Conservation (phyloP, 2,797 vertebrate species). For the Monodelphis domestica region DNA sequence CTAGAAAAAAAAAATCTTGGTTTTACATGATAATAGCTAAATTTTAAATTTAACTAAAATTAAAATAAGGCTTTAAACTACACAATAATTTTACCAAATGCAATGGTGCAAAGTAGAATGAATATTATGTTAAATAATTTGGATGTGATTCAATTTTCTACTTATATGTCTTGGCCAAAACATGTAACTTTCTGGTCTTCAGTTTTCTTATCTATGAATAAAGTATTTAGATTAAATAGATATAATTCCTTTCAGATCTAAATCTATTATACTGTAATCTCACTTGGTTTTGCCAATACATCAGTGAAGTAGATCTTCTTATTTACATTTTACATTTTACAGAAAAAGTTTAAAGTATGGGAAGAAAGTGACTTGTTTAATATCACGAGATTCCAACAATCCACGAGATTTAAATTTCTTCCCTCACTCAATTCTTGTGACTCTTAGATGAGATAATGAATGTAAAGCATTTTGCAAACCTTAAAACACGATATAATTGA, state of each 20-base stretch:
- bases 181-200: not conserved
- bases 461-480: not conserved
- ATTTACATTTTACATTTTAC: not conserved
- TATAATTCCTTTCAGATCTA: not conserved
- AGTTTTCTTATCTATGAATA: not conserved
- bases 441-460: not conserved
- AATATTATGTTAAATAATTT: not conserved
- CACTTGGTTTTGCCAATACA: not conserved
- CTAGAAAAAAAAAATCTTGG: not conserved
- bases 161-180: not conserved
- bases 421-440: not conserved
- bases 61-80: not conserved
- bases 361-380: not conserved
- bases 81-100: not conserved
- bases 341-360: not conserved
- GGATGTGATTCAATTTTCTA: not conserved
- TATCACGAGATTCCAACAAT: not conserved
- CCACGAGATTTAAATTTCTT: not conserved
- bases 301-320: not conserved
- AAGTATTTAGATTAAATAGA: not conserved
- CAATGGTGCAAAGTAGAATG: not conserved
- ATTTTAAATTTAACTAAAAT: too few relatives aligned
- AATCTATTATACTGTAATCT: not conserved
- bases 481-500: too few relatives aligned
- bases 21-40: not conserved